These are phyloP conservation scores for Drosophila ogumai DNA, from an alignment of 1,140 invertebrate species.

Conservation along the genomic window DNA sequence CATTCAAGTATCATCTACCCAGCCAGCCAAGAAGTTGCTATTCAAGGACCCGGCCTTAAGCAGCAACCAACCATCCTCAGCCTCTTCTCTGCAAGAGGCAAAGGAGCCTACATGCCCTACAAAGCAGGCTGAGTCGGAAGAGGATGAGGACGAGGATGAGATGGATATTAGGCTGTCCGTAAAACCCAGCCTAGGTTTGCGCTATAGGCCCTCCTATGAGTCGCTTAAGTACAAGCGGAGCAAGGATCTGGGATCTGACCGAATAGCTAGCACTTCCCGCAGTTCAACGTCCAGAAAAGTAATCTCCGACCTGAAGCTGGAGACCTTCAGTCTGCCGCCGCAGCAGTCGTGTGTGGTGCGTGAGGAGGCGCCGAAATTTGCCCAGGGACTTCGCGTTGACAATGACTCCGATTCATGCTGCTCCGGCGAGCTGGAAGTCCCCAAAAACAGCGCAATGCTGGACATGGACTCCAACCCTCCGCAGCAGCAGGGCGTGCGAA, in stretches of 20 bases:
- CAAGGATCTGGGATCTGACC: conserved; percentile 22
- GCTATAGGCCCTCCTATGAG: conserved; percentile 65
- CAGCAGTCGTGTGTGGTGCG: conserved; percentile 66
- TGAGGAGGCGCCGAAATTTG: conserved; percentile 62
- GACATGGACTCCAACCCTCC: conserved; percentile 16
- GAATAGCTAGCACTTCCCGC: conserved; percentile 3
- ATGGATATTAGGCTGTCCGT: conserved; percentile 4
- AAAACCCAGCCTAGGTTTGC: conserved; percentile 46
- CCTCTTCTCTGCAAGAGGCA: conserved; percentile 38
- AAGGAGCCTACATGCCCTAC: conserved; percentile 4
- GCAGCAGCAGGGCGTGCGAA: background rate
- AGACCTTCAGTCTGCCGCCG: conserved; percentile 58
- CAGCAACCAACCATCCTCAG: background rate
- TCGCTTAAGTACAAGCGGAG: conserved; percentile 53
- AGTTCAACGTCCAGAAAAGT: background rate
- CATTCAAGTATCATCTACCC: conserved; percentile 1
- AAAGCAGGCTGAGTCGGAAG: background rate
- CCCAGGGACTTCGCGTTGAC: conserved; percentile 26
- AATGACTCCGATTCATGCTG: conserved; percentile 61
- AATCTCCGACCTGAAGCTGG: conserved; percentile 42
- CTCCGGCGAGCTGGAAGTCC: conserved; percentile 45
- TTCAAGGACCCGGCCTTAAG: background rate
- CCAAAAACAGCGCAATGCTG: conserved; percentile 30
- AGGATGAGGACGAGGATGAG: background rate
- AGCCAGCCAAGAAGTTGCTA: conserved; percentile 11